Evolutionary conservation across 2,113 vertebrate genomes (phyloP).

Genomic region (Prolemur simus): DNA sequence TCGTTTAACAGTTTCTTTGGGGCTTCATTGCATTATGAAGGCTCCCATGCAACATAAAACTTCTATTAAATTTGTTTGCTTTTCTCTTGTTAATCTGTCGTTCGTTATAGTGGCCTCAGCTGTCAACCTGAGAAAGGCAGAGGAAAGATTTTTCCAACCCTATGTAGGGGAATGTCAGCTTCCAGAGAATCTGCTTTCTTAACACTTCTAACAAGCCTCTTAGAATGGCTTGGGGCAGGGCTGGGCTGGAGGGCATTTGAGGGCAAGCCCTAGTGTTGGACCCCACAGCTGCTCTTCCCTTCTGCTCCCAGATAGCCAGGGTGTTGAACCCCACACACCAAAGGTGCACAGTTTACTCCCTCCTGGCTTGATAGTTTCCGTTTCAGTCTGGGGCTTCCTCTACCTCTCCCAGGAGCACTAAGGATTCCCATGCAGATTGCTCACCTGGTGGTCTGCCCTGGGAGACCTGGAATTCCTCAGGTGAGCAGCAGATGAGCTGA

Average conservation of each 20-base stretch:
- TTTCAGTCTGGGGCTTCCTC: neutral
- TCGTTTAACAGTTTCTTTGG: neutral
- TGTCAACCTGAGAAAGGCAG: neutral
- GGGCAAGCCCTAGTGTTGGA: neutral
- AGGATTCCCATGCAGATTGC: neutral
- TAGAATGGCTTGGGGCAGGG: neutral
- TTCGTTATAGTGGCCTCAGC: neutral
- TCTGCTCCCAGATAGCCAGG: neutral
- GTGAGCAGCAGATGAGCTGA: neutral
- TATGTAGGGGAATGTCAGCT: neutral
- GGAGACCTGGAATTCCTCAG: neutral
- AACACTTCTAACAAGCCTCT: neutral
- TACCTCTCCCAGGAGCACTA: neutral
- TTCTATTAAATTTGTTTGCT: neutral
- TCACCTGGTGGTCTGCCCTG: neutral
- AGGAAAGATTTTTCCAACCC: neutral
- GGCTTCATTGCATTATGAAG: neutral
- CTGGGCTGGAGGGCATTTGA: neutral
- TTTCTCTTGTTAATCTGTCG: neutral
- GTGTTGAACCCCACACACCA: neutral
- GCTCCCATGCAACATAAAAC: neutral
- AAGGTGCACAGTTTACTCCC: neutral
- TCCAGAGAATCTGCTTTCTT: neutral
- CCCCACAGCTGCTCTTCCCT: neutral
- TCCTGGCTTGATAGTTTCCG: neutral